These are phyloP conservation scores for Amiota mariae DNA, from an alignment of 2,888 invertebrate species.

Conservation along the genomic window DNA sequence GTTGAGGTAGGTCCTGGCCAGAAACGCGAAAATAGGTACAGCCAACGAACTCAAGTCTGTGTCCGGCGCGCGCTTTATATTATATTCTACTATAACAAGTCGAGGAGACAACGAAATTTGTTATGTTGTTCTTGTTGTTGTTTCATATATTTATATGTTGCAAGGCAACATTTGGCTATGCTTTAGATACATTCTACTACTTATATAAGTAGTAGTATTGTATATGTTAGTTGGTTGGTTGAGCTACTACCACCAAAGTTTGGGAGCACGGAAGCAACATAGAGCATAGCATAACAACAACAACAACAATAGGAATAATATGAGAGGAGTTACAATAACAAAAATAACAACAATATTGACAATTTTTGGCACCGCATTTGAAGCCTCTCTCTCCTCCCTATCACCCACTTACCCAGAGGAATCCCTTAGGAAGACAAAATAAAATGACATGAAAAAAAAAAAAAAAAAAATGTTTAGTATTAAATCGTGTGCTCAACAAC, in stretches of 20 bases:
- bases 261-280: slow-evolving; percentile 50
- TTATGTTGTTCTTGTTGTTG: slow-evolving; percentile 16
- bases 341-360: slow-evolving; percentile 30
- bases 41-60: slow-evolving; percentile 69
- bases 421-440: slow-evolving; percentile 38
- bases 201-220: too few species aligned
- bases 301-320: not conserved
- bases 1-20: slow-evolving; percentile 72
- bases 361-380: slow-evolving; percentile 4
- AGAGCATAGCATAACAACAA: slow-evolving; percentile 43
- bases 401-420: not conserved
- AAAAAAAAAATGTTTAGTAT: not conserved
- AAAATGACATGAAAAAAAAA: not conserved
- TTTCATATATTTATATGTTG: too few species aligned
- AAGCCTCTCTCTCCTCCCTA: too few species aligned
- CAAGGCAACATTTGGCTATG: too few species aligned
- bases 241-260: not conserved
- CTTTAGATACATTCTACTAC: not conserved
- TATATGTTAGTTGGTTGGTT: not conserved
- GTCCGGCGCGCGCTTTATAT: slow-evolving; percentile 37
- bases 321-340: not conserved
- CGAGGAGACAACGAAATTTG: slow-evolving; percentile 20
- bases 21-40: slow-evolving; percentile 69
- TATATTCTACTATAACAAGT: slow-evolving; percentile 55
- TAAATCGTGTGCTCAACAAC: slow-evolving; percentile 16